A percentile compares a stretch with the other conserved stretches of the same genome.
These are phyloP conservation scores for Folsomia candida DNA, from an alignment of 2,888 invertebrate genomes.

Conservation along the genomic window DNA sequence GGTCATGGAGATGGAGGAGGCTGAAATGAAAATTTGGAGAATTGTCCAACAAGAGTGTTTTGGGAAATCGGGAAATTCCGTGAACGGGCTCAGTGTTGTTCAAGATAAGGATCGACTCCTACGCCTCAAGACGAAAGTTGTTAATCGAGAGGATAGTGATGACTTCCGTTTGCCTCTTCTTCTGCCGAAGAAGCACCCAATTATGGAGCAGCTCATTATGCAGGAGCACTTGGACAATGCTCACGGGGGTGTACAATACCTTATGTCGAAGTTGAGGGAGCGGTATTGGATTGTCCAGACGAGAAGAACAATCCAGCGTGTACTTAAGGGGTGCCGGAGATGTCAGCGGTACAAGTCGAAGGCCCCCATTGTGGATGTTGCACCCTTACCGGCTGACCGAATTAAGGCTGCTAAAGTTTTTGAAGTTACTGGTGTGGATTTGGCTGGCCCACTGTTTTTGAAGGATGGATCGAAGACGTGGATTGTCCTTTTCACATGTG, in stretches of 20 bases:
- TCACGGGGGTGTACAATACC: not conserved
- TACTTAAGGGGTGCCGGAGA: not conserved
- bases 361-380: not conserved
- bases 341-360: slow-evolving; percentile 3
- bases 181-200: not conserved
- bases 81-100: not conserved
- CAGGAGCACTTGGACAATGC: not conserved
- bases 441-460: too few species aligned
- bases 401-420: not conserved
- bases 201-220: not conserved
- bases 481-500: slow-evolving; percentile 3
- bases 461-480: not conserved
- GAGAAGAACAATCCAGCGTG: not conserved
- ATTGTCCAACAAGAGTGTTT: not conserved
- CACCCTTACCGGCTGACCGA: not conserved
- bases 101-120: not conserved
- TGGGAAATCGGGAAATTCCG: too few species aligned
- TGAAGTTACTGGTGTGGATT: not conserved
- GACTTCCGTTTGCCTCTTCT: not conserved
- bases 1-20: not conserved
- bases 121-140: not conserved
- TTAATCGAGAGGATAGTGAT: not conserved
- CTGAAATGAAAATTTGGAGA: not conserved
- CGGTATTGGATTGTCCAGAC: not conserved
- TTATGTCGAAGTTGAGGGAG: not conserved